Conservation (phyloP, 2,797 vertebrate genomes). For the Fringilla coelebs region DNA sequence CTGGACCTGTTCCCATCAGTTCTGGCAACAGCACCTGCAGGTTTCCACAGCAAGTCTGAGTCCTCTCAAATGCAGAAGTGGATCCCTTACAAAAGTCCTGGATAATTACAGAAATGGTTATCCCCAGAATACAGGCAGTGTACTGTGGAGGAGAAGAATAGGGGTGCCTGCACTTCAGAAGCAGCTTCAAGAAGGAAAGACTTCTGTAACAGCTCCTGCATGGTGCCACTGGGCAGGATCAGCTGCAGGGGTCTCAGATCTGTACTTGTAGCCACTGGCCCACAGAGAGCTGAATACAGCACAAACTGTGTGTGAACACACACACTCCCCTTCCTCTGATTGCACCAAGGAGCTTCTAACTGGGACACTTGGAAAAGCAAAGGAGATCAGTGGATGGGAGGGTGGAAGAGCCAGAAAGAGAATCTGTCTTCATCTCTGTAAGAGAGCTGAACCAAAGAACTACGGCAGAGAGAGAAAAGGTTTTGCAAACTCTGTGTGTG, state of each 20-base stretch:
- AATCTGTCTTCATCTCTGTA: not conserved
- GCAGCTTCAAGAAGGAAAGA: not conserved
- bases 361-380: not conserved
- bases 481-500: not conserved
- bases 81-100: not conserved
- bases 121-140: not conserved
- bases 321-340: not conserved
- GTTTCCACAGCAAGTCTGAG: not conserved
- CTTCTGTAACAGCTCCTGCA: not conserved
- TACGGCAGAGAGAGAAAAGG: not conserved
- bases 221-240: not conserved
- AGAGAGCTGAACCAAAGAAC: not conserved
- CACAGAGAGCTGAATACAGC: not conserved
- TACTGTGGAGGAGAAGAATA: not conserved
- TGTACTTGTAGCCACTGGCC: rapidly evolving
- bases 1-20: not conserved
- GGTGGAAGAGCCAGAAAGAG: not conserved
- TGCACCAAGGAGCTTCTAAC: not conserved
- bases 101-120: not conserved
- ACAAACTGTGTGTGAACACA: not conserved
- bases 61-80: not conserved
- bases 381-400: not conserved
- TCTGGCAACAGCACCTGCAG: not conserved
- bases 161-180: not conserved
- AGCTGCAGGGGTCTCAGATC: not conserved